Percentiles rank a stretch among this genome's conserved stretches.
Evolutionary conservation across 2,888 invertebrate genomes (phyloP).

Genomic region (Xestoiulus laeticollis): DNA sequence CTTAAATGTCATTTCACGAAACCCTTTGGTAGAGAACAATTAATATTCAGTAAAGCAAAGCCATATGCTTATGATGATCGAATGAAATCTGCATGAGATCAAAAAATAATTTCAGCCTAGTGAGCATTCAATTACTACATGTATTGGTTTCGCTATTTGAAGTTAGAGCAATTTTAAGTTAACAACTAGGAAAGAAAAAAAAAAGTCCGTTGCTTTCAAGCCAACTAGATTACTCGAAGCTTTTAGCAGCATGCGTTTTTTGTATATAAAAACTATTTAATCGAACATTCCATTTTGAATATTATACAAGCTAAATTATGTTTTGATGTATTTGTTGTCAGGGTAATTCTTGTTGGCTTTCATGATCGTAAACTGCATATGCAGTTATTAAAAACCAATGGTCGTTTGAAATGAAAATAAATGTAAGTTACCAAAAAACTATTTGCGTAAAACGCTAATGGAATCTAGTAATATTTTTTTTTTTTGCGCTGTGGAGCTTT

Average conservation of each 20-base stretch:
- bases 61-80: background rate
- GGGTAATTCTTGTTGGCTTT: background rate
- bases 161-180: background rate
- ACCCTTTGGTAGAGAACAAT: background rate
- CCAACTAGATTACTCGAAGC: background rate
- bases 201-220: background rate
- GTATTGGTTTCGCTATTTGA: background rate
- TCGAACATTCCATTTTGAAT: background rate
- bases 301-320: background rate
- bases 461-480: too few relatives aligned
- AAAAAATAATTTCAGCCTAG: background rate
- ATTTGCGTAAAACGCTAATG: too few relatives aligned
- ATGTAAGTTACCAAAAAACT: background rate
- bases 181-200: background rate
- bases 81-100: background rate
- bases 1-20: background rate
- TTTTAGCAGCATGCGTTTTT: background rate
- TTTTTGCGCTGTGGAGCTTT: too few relatives aligned
- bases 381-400: background rate
- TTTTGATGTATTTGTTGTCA: slow-evolving; percentile 23
- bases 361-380: background rate
- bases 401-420: background rate
- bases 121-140: background rate
- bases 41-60: background rate
- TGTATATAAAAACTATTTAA: background rate